A percentile compares a stretch with the other conserved stretches of the same genome.
phyloP scores from a whole-genome alignment of 2,113 vertebrate species.

The Sula dactylatra region DNA sequence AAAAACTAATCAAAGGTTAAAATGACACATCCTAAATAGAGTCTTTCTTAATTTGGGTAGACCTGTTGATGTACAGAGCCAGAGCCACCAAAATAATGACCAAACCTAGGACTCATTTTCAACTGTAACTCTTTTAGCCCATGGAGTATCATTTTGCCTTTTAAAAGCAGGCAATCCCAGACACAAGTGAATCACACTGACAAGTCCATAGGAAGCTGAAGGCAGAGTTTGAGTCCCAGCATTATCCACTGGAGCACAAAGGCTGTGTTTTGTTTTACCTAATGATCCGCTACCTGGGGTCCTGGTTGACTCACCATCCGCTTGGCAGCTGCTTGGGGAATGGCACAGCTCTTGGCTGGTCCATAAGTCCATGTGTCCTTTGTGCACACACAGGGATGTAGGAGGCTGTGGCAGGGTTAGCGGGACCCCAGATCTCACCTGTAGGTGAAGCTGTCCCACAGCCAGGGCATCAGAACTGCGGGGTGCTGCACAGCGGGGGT shows the following conservation, averaged over 20 bases:
- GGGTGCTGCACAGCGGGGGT: not conserved
- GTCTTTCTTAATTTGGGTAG: not conserved
- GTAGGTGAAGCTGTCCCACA: not conserved
- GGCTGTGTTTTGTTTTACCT: not conserved
- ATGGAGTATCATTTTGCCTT: not conserved
- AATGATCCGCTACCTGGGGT: not conserved
- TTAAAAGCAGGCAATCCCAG: not conserved
- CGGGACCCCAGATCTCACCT: rapidly evolving
- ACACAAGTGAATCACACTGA: not conserved
- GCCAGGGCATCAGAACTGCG: not conserved
- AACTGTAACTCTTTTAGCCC: not conserved
- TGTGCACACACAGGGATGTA: not conserved
- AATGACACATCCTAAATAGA: not conserved
- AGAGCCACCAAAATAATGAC: not conserved
- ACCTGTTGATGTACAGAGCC: not conserved
- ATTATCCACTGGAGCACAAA: not conserved
- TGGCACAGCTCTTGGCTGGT: not conserved
- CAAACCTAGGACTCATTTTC: not conserved
- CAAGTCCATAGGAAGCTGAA: not conserved
- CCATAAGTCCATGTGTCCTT: rapidly evolving
- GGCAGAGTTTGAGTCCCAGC: not conserved
- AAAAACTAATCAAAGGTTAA: constrained; percentile 6
- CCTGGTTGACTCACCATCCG: not conserved
- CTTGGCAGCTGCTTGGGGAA: not conserved
- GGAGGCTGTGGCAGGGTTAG: not conserved